phyloP scores from a whole-genome alignment of 1,140 invertebrate genomes.

The Andrena cerasifolii region DNA sequence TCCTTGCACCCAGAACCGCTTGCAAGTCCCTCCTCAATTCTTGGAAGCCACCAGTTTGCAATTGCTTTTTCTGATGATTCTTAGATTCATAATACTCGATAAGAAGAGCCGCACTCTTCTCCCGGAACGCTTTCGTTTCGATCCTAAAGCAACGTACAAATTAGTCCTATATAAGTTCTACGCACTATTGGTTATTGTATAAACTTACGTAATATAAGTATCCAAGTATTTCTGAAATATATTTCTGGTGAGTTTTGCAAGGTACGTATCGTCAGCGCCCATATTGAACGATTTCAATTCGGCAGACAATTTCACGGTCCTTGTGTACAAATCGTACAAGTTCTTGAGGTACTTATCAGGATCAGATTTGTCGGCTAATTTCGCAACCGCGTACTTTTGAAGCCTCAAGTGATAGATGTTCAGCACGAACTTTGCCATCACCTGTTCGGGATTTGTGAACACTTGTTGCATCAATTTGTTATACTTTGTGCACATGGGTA shows the following conservation, averaged over 20 bases:
- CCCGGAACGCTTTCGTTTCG: conserved; percentile 90
- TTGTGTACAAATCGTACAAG: conserved; percentile 93
- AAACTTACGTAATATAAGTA: conserved; percentile 87
- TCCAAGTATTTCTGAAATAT: conserved; percentile 93
- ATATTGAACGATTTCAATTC: conserved; percentile 90
- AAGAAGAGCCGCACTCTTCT: conserved; percentile 89
- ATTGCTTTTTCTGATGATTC: conserved; percentile 96
- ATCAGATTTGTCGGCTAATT: conserved; percentile 90
- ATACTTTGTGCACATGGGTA: conserved; percentile 95
- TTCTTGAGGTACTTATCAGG: conserved; percentile 94
- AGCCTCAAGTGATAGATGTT: conserved; percentile 98
- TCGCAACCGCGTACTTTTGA: conserved; percentile 92
- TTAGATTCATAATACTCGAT: conserved; percentile 96
- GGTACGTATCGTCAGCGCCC: conserved; percentile 90
- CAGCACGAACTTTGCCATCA: conserved; percentile 98
- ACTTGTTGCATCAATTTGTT: conserved; percentile 95
- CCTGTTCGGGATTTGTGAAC: conserved; percentile 97
- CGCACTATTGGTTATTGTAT: conserved; percentile 6
- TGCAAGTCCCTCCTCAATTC: conserved; percentile 96
- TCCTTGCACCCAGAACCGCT: conserved; percentile 94
- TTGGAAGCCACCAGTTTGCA: conserved; percentile 91
- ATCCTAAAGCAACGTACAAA: conserved; percentile 81
- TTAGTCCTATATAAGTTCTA: neutral
- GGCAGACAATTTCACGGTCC: conserved; percentile 89
- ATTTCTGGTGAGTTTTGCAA: conserved; percentile 91